Conservation (phyloP, 2,888 invertebrate species). For the Latheticus oryzae region DNA sequence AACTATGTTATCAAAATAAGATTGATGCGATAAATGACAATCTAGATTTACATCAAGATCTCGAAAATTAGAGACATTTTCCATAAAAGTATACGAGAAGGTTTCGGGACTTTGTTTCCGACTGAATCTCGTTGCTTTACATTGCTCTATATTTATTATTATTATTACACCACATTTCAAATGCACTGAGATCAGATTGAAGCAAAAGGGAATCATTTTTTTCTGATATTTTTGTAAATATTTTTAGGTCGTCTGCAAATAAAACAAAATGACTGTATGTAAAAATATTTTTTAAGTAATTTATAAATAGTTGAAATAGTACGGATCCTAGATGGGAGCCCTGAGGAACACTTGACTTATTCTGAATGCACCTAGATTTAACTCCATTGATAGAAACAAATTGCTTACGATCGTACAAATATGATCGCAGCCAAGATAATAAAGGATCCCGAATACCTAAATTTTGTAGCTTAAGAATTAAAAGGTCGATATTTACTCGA, state of each 20-base stretch:
- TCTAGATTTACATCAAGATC: too few relatives aligned
- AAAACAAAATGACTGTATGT: neutral
- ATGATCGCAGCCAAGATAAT: too few relatives aligned
- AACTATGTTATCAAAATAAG: too few relatives aligned
- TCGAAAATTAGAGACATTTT: too few relatives aligned
- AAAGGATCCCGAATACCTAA: neutral
- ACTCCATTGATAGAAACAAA: neutral
- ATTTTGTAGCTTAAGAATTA: neutral
- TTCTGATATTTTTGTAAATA: neutral
- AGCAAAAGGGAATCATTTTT: neutral
- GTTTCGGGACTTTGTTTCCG: neutral
- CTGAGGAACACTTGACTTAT: neutral
- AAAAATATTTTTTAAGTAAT: neutral
- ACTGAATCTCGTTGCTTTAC: neutral
- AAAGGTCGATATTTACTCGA: neutral
- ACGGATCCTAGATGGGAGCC: neutral
- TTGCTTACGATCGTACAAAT: neutral
- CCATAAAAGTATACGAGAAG: neutral
- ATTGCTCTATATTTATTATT: too few relatives aligned
- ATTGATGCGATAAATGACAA: too few relatives aligned
- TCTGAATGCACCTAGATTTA: neutral
- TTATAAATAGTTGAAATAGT: too few relatives aligned
- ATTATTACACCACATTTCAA: neutral
- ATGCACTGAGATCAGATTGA: neutral
- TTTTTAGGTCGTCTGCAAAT: neutral